phyloP scores from a whole-genome alignment of 2,797 vertebrate species.

The Periophthalmus magnuspinnatus region DNA sequence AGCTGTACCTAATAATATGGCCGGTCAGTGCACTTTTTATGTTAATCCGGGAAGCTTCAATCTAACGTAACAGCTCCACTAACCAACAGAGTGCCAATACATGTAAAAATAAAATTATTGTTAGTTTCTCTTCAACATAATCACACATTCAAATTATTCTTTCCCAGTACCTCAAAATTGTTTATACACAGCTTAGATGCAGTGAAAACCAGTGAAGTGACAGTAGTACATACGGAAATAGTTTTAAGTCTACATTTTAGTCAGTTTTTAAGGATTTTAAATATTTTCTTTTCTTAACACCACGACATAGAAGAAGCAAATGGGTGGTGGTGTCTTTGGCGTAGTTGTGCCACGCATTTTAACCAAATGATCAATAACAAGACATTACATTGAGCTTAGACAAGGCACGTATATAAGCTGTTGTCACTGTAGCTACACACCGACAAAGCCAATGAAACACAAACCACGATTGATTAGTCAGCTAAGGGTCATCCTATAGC shows the following conservation, averaged over 20 bases:
- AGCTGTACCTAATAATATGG: conserved; percentile 1
- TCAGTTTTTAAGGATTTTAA: conserved; percentile 27
- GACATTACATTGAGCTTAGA: conserved; percentile 60
- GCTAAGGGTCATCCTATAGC: conserved; percentile 33
- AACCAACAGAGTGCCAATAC: not conserved
- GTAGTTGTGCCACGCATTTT: conserved; percentile 32
- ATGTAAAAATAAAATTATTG: not conserved
- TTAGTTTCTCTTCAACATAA: no score
- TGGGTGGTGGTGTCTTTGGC: conserved; percentile 45
- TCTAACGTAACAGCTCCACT: not conserved
- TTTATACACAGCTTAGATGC: conserved; percentile 34
- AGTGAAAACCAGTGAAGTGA: conserved; percentile 48
- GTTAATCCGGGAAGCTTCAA: not conserved
- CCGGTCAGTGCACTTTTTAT: not conserved
- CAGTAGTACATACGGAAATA: conserved; percentile 38
- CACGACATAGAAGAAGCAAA: conserved; percentile 31
- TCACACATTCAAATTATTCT: conserved; percentile 55
- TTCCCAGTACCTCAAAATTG: conserved; percentile 36
- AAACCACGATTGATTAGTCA: conserved; percentile 41
- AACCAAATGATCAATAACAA: conserved; percentile 39
- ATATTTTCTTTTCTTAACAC: conserved; percentile 26
- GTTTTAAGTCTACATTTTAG: conserved; percentile 33
- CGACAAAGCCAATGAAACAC: conserved; percentile 47
- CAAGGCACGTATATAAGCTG: conserved; percentile 69
- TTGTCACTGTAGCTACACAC: conserved; percentile 57